These are phyloP conservation scores for Eledone cirrhosa DNA, from an alignment of 2,888 invertebrate genomes.

Conservation along the genomic window DNA sequence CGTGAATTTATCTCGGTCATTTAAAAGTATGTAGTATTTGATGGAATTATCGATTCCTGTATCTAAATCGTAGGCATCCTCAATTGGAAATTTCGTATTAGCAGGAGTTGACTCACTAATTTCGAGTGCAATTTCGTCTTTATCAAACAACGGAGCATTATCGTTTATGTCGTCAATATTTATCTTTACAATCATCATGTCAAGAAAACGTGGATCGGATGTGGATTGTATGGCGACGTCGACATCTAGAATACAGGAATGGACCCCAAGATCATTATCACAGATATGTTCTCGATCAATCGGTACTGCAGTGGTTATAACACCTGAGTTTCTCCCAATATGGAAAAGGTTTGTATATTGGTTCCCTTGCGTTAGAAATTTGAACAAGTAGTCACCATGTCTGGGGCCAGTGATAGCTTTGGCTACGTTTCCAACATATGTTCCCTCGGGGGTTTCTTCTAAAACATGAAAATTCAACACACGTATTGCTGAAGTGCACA, in stretches of 20 bases:
- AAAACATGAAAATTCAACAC: conserved; percentile 25
- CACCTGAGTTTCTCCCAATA: conserved; percentile 47
- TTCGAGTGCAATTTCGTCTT: conserved; percentile 33
- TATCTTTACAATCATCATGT: conserved; percentile 45
- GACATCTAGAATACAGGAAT: conserved; percentile 44
- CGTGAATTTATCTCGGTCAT: conserved; percentile 42
- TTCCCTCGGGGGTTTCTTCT: conserved; percentile 29
- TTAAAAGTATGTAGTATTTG: conserved; percentile 43
- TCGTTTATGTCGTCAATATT: conserved; percentile 53
- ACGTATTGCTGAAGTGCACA: background rate
- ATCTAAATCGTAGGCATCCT: conserved; percentile 48
- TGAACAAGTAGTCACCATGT: conserved; percentile 27
- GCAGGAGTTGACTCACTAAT: conserved; percentile 45
- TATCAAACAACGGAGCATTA: conserved; percentile 48
- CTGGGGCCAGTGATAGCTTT: conserved; percentile 34
- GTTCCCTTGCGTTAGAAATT: conserved; percentile 37
- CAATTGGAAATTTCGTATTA: conserved; percentile 40
- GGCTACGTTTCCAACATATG: conserved; percentile 42
- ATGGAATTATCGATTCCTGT: conserved; percentile 45
- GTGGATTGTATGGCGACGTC: conserved; percentile 46
- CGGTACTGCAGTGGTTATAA: conserved; percentile 42
- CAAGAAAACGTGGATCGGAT: conserved; percentile 36
- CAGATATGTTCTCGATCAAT: conserved; percentile 55
- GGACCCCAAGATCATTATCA: conserved; percentile 34
- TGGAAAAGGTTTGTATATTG: conserved; percentile 41